These are phyloP conservation scores for Salminus brasiliensis DNA, from an alignment of 2,113 vertebrate genomes.

Conservation along the genomic window DNA sequence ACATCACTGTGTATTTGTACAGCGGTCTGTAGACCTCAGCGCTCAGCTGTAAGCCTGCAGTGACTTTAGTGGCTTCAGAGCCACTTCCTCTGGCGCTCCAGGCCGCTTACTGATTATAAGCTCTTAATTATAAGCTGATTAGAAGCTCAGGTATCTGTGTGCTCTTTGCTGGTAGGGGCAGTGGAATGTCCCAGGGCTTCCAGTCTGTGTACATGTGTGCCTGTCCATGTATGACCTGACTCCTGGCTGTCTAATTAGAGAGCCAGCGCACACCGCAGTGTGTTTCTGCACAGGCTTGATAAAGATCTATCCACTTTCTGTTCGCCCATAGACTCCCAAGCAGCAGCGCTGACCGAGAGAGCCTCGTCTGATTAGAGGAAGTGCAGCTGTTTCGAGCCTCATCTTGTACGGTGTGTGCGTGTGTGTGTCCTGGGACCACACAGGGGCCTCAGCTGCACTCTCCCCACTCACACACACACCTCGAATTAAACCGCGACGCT, in stretches of 20 bases:
- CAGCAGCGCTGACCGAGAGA: background rate
- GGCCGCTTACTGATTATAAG: conserved; percentile 40
- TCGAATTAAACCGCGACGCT: background rate
- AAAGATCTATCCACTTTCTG: background rate
- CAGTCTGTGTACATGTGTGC: background rate
- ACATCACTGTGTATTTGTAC: background rate
- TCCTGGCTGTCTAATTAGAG: background rate
- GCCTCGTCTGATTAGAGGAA: background rate
- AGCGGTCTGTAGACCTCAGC: background rate
- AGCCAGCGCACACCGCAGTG: background rate
- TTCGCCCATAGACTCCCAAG: background rate
- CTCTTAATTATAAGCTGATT: conserved; percentile 47
- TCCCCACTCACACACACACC: background rate
- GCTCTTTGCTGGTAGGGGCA: conserved; percentile 21
- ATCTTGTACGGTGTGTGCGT: background rate
- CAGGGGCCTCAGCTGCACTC: background rate
- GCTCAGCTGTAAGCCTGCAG: background rate
- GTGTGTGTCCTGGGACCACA: conserved; percentile 1
- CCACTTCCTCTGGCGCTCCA: background rate
- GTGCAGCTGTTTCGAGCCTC: background rate
- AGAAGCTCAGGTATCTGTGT: conserved; percentile 24
- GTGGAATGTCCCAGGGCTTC: background rate
- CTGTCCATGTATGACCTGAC: background rate
- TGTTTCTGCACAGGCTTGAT: background rate
- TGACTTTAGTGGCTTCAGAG: background rate